Evolutionary conservation across 1,140 invertebrate genomes (phyloP).

Genomic region (Scylla paramamosain): DNA sequence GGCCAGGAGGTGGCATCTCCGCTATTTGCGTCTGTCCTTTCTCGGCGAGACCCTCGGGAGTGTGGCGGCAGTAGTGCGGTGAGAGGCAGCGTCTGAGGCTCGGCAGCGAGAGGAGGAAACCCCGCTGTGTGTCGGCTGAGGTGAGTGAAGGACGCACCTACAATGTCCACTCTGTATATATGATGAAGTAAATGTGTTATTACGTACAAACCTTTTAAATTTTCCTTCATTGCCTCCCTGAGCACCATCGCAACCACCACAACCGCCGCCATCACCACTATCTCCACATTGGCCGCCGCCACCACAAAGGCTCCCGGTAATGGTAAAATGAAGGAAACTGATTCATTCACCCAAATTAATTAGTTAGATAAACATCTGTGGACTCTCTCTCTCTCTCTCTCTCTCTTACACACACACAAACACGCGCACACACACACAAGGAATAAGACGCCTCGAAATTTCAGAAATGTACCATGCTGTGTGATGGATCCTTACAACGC

Average conservation of each 20-base stretch:
- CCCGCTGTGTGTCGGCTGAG: neutral
- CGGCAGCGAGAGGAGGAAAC: too few relatives aligned
- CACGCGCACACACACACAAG: neutral
- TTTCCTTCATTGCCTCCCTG: neutral
- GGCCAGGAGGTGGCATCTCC: neutral
- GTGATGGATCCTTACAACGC: too few relatives aligned
- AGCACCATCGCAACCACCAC: neutral
- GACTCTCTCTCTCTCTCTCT: constrained; percentile 3
- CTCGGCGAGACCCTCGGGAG: neutral
- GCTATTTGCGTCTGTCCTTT: neutral
- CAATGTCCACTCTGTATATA: neutral
- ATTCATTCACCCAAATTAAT: constrained; percentile 6
- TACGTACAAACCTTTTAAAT: neutral
- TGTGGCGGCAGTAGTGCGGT: neutral
- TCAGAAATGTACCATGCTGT: too few relatives aligned
- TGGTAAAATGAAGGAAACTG: neutral
- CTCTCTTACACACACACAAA: neutral
- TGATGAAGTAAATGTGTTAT: constrained; percentile 5
- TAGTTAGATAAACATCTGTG: neutral
- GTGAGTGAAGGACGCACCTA: neutral
- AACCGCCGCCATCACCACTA: neutral
- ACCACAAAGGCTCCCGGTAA: neutral
- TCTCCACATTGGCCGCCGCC: neutral
- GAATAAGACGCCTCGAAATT: too few relatives aligned
- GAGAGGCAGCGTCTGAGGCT: neutral